A percentile compares a stretch with the other conserved stretches of the same genome.
Conservation (phyloP, 1,140 invertebrate genomes). For the Chrysopa pallens region DNA sequence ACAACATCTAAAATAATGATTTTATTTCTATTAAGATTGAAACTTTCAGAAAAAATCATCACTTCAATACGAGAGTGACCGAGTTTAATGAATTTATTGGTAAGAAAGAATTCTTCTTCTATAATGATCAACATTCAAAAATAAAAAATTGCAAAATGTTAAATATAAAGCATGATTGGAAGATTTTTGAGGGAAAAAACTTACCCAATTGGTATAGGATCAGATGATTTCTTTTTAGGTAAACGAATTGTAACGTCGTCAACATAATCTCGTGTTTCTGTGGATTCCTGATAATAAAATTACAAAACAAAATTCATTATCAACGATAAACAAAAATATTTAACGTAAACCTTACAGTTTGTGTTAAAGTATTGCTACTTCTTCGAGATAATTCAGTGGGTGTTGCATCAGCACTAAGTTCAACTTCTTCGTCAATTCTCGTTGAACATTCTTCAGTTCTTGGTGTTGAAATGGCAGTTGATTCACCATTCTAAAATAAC, state of each 20-base stretch:
- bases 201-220: conserved; percentile 50
- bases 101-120: too few species aligned
- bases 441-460: conserved; percentile 23
- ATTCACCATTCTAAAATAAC: conserved; percentile 6
- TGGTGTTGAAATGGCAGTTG: conserved; percentile 18
- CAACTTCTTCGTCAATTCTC: conserved; percentile 49
- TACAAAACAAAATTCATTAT: too few species aligned
- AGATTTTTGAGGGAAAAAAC: neutral
- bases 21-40: too few species aligned
- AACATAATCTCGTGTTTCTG: conserved; percentile 14
- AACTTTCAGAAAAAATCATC: too few species aligned
- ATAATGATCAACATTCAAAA: too few species aligned
- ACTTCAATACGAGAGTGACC: too few species aligned
- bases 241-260: conserved; percentile 22
- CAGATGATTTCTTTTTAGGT: conserved; percentile 26
- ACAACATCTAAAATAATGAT: too few species aligned
- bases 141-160: too few species aligned
- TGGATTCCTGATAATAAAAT: neutral
- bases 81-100: too few species aligned
- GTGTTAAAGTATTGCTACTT: neutral
- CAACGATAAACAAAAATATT: too few species aligned
- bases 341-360: neutral
- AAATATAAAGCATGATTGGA: too few species aligned
- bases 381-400: conserved; percentile 1
- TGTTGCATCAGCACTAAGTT: conserved; percentile 16